These are phyloP conservation scores for Achlya flavicornis DNA, from an alignment of 2,888 invertebrate genomes.

Conservation along the genomic window DNA sequence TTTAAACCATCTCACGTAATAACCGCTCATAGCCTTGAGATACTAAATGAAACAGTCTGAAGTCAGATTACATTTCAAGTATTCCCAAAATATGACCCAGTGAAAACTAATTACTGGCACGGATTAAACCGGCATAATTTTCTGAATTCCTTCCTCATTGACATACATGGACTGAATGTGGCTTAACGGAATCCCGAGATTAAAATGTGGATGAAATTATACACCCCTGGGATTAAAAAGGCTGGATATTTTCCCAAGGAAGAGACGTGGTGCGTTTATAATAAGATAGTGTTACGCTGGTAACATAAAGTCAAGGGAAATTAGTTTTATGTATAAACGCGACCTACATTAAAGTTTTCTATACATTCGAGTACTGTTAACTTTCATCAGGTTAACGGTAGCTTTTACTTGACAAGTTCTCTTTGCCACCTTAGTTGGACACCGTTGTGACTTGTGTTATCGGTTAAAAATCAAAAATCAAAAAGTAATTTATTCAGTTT, in stretches of 20 bases:
- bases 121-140: background rate
- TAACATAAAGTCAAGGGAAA: background rate
- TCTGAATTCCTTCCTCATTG: constrained; percentile 9
- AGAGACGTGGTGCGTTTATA: constrained; percentile 2
- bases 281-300: background rate
- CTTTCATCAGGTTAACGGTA: background rate
- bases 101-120: constrained; percentile 5
- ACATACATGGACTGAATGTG: constrained; percentile 10
- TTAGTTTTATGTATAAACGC: constrained; percentile 3
- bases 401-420: background rate
- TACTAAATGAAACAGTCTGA: background rate
- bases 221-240: constrained; percentile 15
- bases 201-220: constrained; percentile 14
- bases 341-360: constrained; percentile 9
- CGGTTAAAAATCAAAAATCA: no score
- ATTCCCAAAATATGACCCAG: constrained; percentile 2
- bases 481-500: no score
- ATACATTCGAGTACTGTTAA: background rate
- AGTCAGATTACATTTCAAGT: constrained; percentile 8
- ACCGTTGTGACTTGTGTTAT: no score
- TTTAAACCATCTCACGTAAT: no score
- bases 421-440: background rate
- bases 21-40: background rate
- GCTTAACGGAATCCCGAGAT: constrained; percentile 11
- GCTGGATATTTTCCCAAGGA: constrained; percentile 1